Evolutionary conservation across 2,113 vertebrate species (phyloP).

Genomic region (Spea multiplicata): DNA sequence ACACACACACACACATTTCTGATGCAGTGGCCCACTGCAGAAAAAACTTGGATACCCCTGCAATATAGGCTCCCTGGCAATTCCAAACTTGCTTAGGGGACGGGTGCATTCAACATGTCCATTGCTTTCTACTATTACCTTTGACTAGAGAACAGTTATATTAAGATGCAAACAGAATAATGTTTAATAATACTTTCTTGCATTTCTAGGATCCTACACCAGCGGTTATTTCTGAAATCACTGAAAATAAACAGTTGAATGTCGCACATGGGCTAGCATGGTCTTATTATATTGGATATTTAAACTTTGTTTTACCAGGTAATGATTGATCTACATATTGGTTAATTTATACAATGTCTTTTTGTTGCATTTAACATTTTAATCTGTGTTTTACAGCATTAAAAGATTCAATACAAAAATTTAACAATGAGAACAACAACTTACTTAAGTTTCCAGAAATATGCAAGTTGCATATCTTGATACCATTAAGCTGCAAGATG

Average conservation of each 20-base stretch:
- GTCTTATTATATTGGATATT: slow-evolving; percentile 86
- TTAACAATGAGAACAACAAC: slow-evolving; percentile 50
- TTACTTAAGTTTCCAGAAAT: slow-evolving; percentile 30
- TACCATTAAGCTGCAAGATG: slow-evolving; percentile 73
- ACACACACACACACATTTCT: no score
- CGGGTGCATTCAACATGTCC: no score
- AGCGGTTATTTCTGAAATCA: slow-evolving; percentile 76
- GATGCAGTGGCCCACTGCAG: no score
- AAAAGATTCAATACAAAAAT: slow-evolving; percentile 47
- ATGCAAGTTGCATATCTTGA: slow-evolving; percentile 75
- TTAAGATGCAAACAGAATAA: neutral
- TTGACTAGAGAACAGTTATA: no score
- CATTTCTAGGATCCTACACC: slow-evolving; percentile 65
- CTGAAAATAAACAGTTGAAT: slow-evolving; percentile 74
- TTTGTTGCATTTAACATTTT: neutral
- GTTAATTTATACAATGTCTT: no score
- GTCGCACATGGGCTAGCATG: slow-evolving; percentile 86
- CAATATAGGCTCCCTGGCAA: no score
- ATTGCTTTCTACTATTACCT: no score
- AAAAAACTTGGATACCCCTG: no score
- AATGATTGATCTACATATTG: slow-evolving; percentile 33
- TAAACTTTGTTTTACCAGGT: slow-evolving; percentile 81
- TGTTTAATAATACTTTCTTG: neutral
- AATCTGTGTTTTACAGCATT: neutral
- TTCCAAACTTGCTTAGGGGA: no score